Evolutionary conservation across 2,888 invertebrate genomes (phyloP).

Genomic region (Ganaspis brasiliensis): DNA sequence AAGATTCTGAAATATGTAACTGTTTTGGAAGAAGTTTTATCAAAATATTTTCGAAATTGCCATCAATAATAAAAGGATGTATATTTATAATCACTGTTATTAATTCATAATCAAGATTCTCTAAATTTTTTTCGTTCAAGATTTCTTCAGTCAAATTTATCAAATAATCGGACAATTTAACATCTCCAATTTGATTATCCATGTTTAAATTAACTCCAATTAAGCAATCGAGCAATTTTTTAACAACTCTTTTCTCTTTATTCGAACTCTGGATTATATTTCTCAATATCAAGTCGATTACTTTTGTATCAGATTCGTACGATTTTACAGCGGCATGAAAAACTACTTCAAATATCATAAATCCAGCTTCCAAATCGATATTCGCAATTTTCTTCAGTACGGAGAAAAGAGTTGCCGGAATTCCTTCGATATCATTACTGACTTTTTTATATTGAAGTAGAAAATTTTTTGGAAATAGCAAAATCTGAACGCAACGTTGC

Average conservation of each 20-base stretch:
- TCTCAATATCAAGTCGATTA: constrained; percentile 25
- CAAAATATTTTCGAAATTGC: constrained; percentile 18
- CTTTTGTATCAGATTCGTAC: constrained; percentile 30
- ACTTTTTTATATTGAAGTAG: constrained; percentile 13
- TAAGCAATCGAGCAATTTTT: constrained; percentile 15
- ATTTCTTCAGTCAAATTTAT: neutral
- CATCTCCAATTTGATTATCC: constrained; percentile 16
- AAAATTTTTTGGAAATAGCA: constrained; percentile 32
- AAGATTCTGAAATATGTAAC: neutral
- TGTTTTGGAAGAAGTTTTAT: neutral
- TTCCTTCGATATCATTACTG: constrained; percentile 25
- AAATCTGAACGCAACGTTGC: constrained; percentile 9
- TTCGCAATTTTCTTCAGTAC: constrained; percentile 10
- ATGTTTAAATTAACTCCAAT: constrained; percentile 10
- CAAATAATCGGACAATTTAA: constrained; percentile 19
- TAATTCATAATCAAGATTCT: constrained; percentile 17
- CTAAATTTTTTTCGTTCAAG: neutral
- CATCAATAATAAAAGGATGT: constrained; percentile 12
- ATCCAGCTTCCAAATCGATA: constrained; percentile 8
- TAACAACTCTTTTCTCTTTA: neutral
- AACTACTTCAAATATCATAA: constrained; percentile 12
- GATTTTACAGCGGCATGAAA: constrained; percentile 16
- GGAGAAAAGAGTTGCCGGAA: constrained; percentile 36
- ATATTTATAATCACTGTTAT: neutral
- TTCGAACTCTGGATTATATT: constrained; percentile 21